phyloP scores from a whole-genome alignment of 2,113 vertebrate species.

The Merops nubicus region DNA sequence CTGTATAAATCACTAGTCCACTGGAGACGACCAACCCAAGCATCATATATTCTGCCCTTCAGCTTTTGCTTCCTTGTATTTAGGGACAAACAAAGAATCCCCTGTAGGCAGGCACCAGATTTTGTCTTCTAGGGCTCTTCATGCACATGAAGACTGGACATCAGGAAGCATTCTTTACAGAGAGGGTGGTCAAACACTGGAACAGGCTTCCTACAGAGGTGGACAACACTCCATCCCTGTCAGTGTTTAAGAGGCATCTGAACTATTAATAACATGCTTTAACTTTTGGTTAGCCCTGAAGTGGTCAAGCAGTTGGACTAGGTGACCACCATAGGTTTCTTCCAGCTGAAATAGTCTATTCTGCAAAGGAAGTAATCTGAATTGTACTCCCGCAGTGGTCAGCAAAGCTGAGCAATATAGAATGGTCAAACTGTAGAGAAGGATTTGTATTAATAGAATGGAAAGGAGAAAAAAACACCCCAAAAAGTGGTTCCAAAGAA shows the following conservation, averaged over 20 bases:
- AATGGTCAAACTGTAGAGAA: not conserved
- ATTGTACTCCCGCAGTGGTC: not conserved
- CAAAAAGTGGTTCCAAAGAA: not conserved
- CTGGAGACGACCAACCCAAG: not conserved
- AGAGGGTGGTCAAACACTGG: not conserved
- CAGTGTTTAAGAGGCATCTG: not conserved
- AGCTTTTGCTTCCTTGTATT: not conserved
- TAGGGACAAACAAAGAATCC: not conserved
- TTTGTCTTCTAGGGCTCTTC: not conserved
- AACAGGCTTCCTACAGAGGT: not conserved
- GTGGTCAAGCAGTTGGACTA: not conserved
- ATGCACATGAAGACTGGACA: not conserved
- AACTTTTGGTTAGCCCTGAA: not conserved
- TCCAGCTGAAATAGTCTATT: not conserved
- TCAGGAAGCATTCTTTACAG: not conserved
- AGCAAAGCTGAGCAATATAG: not conserved
- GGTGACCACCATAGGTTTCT: not conserved
- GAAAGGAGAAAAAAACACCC: not conserved
- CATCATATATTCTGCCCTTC: not conserved
- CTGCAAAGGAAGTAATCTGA: not conserved
- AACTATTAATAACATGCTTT: not conserved
- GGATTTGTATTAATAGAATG: not conserved
- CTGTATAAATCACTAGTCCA: not conserved
- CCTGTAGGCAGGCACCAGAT: not conserved
- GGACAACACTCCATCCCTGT: not conserved